Evolutionary conservation across 2,888 invertebrate genomes (phyloP), one percentile per base, ranked within the genome.

Genomic region (Palloptera scutellata): DNA sequence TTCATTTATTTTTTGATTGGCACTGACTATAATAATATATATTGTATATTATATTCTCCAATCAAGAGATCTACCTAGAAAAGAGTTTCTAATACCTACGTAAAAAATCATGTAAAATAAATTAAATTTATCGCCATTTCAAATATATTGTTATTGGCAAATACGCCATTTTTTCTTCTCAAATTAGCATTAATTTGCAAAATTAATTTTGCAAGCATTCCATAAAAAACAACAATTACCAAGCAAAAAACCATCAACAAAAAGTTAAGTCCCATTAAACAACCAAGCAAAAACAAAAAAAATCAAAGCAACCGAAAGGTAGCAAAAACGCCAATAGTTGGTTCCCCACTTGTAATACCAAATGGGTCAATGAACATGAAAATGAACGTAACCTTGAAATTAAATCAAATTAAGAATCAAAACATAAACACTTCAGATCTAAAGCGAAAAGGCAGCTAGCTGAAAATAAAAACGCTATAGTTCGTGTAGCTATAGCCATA

Each of bases 361-460:
- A 62, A 58, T 59, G 48, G 62, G 62, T 67, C 67, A 67, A 67
- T 57, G 59, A 41, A 66, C 66, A 57, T 66, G n/a, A 12, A 17
- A 63, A 45, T 58, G 17, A n/a, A 12, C 58, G 30, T 67, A 62
- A 59, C 67, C 67, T 67, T 67, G 67, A 67, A 58, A 41, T 59
- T 42, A 10, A 59, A 59, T 66, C 8, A 41, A 62, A 62, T 62
- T 53, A 12, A 42, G 6, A 62, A 40, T 41, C 62, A 62, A 61
- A 62, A 62, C 40, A 51, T 30, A 64, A 64, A 48, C 48, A 48
- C 48, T 41, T 43, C 17, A 42, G 13, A 54, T 43, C 54, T 30
- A 4, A 30, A 30, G 30, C 30, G 30, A 5, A 30, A 19, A 45
- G 20, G 11, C 60, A 30, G 30, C 30, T 4, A 30, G 30, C 30